Base-by-base conservation (phyloP, 2,797 vertebrate genomes). In the Microhierax caerulescens region DNA sequence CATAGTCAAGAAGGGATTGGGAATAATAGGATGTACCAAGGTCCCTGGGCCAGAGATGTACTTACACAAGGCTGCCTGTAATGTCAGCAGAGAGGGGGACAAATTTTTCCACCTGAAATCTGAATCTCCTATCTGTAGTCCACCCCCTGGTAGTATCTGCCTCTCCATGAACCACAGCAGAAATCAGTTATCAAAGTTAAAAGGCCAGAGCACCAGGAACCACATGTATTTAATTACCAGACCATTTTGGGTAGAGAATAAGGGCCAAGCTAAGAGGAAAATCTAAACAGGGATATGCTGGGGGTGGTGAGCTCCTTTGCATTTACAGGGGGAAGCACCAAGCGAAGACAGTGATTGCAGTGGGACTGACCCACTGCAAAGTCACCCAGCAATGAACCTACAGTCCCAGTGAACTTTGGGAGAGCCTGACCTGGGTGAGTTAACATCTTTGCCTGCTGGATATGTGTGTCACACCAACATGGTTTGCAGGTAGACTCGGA, bases 381-480 rank as follows among this genome's bases (percentile, higher is more conserved):
- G 15, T 37, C 32, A 36, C 14, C 28, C 24, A 11, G 5, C 34
- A 63, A 48, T 5, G 27, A 54, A 77, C 11, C 20, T 13, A 9
- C 7, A 53, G 32, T 13, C 37, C 15, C 60, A 43, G 20, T 3
- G 53, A 92, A 16, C n/a, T 84, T 25, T 61, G 11, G 23, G 50
- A 72, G 11, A 51, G 21, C 21, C 47, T 69, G 25, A 22, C 39
- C 27, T n/a, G 24, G 9, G 8, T 9, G 15, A 61, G 28, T 13
- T 22, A 28, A 24, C 0, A 0, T 5, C 13, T 65, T 41, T 39
- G 30, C 47, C 20, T 25, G 37, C 15, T 69, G 43, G 23, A 10
- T 5, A 17, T 2, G 8, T 1, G 1, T 45, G 61, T 34, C 28
- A 13, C 25, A 37, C 59, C 53, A 61, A 21, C 32, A 19, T 1